phyloP scores from a whole-genome alignment of 1,140 invertebrate species.

The Medauroidea extradentata region DNA sequence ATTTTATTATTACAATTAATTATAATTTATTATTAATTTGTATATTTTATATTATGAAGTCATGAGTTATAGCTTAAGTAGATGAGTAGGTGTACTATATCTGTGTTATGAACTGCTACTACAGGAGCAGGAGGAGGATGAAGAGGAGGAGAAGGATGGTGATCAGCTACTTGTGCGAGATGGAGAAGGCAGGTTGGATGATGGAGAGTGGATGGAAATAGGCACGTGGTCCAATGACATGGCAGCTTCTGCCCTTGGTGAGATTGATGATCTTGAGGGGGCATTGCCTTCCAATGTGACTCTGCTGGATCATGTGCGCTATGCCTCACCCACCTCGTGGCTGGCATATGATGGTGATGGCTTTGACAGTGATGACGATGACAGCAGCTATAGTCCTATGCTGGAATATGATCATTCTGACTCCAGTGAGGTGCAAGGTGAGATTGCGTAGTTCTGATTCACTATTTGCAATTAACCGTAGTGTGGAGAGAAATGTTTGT shows the following conservation, averaged over 20 bases:
- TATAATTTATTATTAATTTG: no score
- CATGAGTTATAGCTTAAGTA: no score
- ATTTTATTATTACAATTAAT: no score
- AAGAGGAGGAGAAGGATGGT: constrained; percentile 31
- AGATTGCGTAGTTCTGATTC: not conserved
- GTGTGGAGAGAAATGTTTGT: not conserved
- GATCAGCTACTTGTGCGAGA: not conserved
- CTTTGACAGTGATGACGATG: constrained; percentile 26
- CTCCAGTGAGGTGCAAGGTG: constrained; percentile 14
- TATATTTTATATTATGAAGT: no score
- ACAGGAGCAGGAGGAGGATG: constrained; percentile 36
- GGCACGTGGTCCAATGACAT: constrained; percentile 91
- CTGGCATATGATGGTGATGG: not conserved
- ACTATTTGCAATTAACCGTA: no score
- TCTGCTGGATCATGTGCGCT: constrained; percentile 32
- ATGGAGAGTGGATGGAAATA: constrained; percentile 60
- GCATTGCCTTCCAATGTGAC: constrained; percentile 40
- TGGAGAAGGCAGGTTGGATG: constrained; percentile 46
- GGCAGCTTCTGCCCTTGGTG: constrained; percentile 42
- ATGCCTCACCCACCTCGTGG: constrained; percentile 38
- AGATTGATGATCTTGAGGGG: no score
- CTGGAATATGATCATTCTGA: constrained; percentile 26
- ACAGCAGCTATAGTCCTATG: constrained; percentile 9
- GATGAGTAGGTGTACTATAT: no score
- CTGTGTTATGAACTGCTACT: no score